Evolutionary conservation across 2,888 invertebrate genomes (phyloP), one percentile per base, ranked within the genome.

Genomic region (Caradrina clavipalpis): DNA sequence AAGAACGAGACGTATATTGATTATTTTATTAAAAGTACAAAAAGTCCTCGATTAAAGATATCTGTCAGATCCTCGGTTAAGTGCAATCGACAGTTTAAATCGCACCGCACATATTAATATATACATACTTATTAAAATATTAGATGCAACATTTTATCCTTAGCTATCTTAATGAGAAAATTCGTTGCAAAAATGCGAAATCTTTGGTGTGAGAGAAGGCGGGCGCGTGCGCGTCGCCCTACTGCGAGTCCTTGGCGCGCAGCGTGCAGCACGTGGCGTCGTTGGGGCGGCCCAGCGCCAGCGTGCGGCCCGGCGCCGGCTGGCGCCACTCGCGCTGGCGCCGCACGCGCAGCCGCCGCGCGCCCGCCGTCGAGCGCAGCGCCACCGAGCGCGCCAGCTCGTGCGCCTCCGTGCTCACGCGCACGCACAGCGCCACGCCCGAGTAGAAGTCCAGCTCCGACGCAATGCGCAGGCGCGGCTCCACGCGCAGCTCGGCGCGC

Each of bases 381-480:
- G 8, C 0, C 61, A 60, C 73, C 62, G 42, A 3, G 60, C 76
- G 78, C 53, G 15, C 31, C 31, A 11, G 15, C 26, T 0, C 17
- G 79, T 86, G 84, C 50, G 72, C 77, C 57, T 69, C 87, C 49
- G 80, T 56, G 64, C 68, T 50, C 49, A 81, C 88, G 85, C 92
- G 92, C 86, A 93, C 93, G 88, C 94, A 94, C 74, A 93, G 88
- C 86, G 90, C 84, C 80, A 87, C 86, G 69, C 55, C 83, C 63
- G 86, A 87, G 90, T 93, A 92, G 90, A 94, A 94, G 90, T 94
- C 94, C 56, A 92, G 86, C 83, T 92, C 89, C 54, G 91, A 84
- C 62, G 83, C 83, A 65, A 93, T 71, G 80, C 68, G 77, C 73
- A 84, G 79, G 22, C 69, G 72, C 61, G 78, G 73, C 22, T 50